Evolutionary conservation across 2,888 invertebrate genomes (phyloP).

Genomic region (Hirtodrosophila alboralis): DNA sequence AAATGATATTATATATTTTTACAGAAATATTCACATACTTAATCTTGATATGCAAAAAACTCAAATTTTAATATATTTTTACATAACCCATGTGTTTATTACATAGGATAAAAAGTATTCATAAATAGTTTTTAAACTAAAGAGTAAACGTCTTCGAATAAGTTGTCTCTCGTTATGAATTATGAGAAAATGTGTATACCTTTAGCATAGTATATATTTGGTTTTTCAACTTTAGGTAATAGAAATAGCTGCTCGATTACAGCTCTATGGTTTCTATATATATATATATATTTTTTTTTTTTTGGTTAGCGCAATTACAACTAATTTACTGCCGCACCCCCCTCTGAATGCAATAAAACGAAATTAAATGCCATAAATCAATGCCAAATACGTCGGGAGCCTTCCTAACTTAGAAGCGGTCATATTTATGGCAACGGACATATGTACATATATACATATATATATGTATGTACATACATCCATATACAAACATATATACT

Average conservation of each 20-base stretch:
- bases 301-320: slow-evolving; percentile 36
- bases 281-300: no score
- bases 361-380: slow-evolving; percentile 77
- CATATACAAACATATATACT: not conserved
- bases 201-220: not conserved
- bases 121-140: no score
- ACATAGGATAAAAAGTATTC: no score
- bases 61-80: no score
- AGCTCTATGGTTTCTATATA: slow-evolving; percentile 22
- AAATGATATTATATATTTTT: no score
- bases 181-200: no score
- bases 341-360: slow-evolving; percentile 60
- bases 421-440: slow-evolving; percentile 40
- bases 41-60: no score
- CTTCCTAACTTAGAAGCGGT: slow-evolving; percentile 18
- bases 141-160: no score
- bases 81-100: no score
- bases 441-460: slow-evolving; percentile 1
- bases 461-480: not conserved
- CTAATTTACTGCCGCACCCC: slow-evolving; percentile 45
- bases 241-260: slow-evolving; percentile 32
- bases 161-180: no score
- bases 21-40: no score
- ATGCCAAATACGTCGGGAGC: slow-evolving; percentile 50
- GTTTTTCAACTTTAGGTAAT: not conserved